Conservation (phyloP, 1,140 invertebrate genomes). For the Batillaria attramentaria region DNA sequence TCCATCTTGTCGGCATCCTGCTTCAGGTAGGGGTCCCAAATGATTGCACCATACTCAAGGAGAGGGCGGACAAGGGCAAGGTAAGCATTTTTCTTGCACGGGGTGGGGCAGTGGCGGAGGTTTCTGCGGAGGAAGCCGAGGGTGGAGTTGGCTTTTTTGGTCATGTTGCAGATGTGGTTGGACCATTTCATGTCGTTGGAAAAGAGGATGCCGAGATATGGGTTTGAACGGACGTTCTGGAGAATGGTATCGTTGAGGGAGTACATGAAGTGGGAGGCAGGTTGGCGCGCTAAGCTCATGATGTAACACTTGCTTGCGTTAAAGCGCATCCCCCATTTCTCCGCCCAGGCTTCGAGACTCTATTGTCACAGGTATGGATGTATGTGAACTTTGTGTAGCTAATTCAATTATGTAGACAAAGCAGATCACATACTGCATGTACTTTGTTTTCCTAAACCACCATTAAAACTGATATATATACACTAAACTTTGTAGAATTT, state of each 20-base stretch:
- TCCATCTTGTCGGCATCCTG: conserved; percentile 35
- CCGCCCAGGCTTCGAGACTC: too few species aligned
- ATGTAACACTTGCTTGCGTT: too few species aligned
- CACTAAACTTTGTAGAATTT: too few species aligned
- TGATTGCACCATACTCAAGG: conserved; percentile 31
- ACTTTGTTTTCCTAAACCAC: too few species aligned
- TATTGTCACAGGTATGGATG: too few species aligned
- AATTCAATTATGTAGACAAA: too few species aligned
- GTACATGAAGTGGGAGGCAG: neutral
- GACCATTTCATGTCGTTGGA: conserved; percentile 26
- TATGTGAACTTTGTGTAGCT: too few species aligned
- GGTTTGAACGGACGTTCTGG: neutral
- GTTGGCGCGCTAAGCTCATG: too few species aligned
- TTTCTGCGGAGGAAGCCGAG: conserved; percentile 22
- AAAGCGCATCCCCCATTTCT: too few species aligned
- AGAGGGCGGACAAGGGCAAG: conserved; percentile 11
- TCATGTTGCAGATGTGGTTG: conserved; percentile 28
- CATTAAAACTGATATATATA: too few species aligned
- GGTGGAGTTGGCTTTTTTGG: conserved; percentile 27
- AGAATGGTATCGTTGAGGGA: neutral
- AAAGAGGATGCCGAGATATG: conserved; percentile 24
- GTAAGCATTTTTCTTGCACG: conserved; percentile 39
- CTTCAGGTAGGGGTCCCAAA: conserved; percentile 32
- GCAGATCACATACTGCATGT: too few species aligned
- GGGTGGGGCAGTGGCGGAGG: conserved; percentile 27